Percentiles rank a stretch among this genome's conserved stretches.
Conservation (phyloP, 2,113 vertebrate genomes). For the Aptenodytes patagonicus region DNA sequence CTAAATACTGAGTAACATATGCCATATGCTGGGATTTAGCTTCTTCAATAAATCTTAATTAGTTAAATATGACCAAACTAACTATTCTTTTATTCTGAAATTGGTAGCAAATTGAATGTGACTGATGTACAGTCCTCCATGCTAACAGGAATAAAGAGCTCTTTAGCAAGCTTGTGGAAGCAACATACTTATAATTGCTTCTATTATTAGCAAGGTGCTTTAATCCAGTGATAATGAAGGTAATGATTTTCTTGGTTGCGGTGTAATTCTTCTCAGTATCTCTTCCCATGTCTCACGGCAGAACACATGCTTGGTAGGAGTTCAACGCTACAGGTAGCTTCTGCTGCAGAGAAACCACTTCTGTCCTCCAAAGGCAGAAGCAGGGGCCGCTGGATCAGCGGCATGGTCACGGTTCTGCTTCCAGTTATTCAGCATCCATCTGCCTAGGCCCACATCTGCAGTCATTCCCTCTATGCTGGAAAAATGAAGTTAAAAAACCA, state of each 20-base stretch:
- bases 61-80: conserved; percentile 1
- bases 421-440: background rate
- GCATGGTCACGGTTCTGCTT: background rate
- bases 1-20: background rate
- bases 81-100: background rate
- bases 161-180: background rate
- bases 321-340: background rate
- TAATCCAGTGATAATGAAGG: background rate
- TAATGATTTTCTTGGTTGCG: background rate
- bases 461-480: accelerated
- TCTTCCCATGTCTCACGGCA: background rate
- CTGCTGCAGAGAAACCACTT: background rate
- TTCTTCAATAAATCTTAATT: conserved; percentile 19
- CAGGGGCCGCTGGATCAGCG: too few relatives aligned
- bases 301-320: background rate
- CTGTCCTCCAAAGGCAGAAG: background rate
- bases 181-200: background rate
- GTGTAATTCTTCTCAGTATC: background rate
- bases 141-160: background rate
- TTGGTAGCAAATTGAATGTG: background rate
- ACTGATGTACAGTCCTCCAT: background rate
- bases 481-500: too few relatives aligned
- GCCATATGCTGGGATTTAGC: background rate
- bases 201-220: conserved; percentile 16
- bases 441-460: background rate